Evolutionary conservation across 2,888 invertebrate species (phyloP), one percentile per base, ranked within the genome.

Genomic region (Rugalucina vietnamica): DNA sequence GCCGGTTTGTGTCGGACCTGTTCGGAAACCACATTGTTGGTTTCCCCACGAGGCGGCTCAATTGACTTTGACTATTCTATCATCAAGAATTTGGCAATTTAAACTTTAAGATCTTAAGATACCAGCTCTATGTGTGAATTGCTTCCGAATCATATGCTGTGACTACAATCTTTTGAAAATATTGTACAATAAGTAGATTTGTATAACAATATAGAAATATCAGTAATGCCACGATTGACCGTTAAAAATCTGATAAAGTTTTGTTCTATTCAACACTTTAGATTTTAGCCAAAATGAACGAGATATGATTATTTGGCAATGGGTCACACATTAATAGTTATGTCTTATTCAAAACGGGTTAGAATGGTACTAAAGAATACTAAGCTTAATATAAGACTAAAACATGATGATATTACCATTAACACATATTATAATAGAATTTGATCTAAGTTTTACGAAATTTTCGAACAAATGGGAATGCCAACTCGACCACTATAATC

Each of bases 31-130:
- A 18, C 10, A 43, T 43, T 43, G 18, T 8, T 18, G 43, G 18
- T 12, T 43, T 43, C 10, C 10, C 43, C 18, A 18, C 18, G 18
- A 8, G 43, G 10, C 43, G 43, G 4, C 29, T n/a, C 34, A 65
- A 34, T 65, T 65, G 34, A 29, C 27, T 54, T 65, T 34, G 65
- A 34, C 18, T 65, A 4, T 34, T 27, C 65, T n/a, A 34, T 65
- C 65, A 65, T 65, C 21, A 34, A 34, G 65, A 43, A 34, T 65
- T 65, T 65, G 65, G 65, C 65, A 65, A 65, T 65, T 34, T 18
- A 24, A 32, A 65, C 21, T 32, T 34, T 12, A 34, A 65, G 65
- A 65, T 65, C 34, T 65, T 1, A 21, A 65, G 65, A 65, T 65
- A 65, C 34, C 18, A 4, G 8, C n/a, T n/a, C n/a, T n/a, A n/a